These are phyloP conservation scores for Puntigrus tetrazona DNA, from an alignment of 2,113 vertebrate genomes.

Conservation along the genomic window DNA sequence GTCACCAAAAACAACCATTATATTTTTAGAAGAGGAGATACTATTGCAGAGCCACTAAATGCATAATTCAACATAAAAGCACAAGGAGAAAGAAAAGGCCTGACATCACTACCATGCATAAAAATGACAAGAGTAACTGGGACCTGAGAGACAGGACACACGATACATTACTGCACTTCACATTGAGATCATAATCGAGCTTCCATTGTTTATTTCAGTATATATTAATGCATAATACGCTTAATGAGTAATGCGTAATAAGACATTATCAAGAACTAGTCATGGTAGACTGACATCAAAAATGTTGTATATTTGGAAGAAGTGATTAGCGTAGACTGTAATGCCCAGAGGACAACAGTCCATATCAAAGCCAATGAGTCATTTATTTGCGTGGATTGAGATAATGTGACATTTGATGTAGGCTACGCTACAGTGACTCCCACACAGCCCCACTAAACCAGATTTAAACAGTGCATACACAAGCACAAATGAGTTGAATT, in stretches of 20 bases:
- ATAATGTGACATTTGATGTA: constrained; percentile 37
- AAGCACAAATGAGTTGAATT: neutral
- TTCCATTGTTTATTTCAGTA: neutral
- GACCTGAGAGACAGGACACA: neutral
- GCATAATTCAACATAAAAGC: constrained; percentile 38
- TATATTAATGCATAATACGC: no score
- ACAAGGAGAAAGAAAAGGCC: neutral
- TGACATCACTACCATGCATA: neutral
- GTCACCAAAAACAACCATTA: neutral
- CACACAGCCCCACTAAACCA: neutral
- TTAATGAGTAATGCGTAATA: no score
- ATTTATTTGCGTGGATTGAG: constrained; percentile 18
- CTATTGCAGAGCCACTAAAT: constrained; percentile 4
- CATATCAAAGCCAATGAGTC: constrained; percentile 29
- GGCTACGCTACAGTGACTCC: neutral
- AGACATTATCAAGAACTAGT: neutral
- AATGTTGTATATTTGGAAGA: neutral
- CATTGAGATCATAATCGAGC: neutral
- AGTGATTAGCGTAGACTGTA: neutral
- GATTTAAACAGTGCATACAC: neutral
- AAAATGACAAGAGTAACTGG: neutral
- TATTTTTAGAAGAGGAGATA: constrained; percentile 1
- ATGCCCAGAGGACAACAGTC: neutral
- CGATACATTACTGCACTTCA: neutral
- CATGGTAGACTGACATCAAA: neutral